Conservation (phyloP, 1,140 invertebrate genomes). For the Callitettix versicolor region DNA sequence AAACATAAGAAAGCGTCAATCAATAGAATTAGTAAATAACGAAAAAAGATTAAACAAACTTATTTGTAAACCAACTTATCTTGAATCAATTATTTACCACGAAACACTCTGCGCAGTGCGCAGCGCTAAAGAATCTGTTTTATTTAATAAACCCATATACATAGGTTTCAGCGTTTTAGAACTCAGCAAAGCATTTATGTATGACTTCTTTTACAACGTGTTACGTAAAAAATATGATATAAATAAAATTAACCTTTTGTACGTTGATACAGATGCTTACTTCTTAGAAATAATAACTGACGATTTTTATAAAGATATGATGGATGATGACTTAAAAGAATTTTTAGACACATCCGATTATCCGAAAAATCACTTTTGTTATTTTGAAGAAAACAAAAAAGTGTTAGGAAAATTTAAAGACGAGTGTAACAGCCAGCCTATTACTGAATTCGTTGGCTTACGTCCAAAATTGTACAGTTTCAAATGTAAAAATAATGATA, state of each 20-base stretch:
- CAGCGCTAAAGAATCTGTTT: conserved; percentile 3
- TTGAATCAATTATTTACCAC: conserved; percentile 14
- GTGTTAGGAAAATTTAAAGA: conserved; percentile 39
- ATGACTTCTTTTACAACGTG: conserved; percentile 21
- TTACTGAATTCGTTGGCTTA: conserved; percentile 34
- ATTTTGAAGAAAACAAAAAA: conserved; percentile 31
- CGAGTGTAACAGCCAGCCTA: conserved; percentile 33
- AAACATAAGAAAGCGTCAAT: no score
- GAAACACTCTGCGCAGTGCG: conserved; percentile 18
- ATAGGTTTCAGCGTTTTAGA: conserved; percentile 17
- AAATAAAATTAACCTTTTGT: conserved; percentile 25
- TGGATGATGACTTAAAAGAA: conserved; percentile 1
- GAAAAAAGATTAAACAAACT: no score
- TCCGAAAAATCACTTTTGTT: conserved; percentile 15
- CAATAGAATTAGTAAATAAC: no score
- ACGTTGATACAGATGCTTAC: conserved; percentile 34
- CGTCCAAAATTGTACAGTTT: conserved; percentile 35
- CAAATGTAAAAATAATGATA: conserved; percentile 19
- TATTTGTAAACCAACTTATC: no score
- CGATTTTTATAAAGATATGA: conserved; percentile 20
- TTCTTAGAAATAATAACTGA: conserved; percentile 28
- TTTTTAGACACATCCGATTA: conserved; percentile 23
- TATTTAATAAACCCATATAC: conserved; percentile 19
- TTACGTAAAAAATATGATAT: conserved; percentile 8
- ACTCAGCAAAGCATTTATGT: conserved; percentile 18